Conservation (phyloP, 1,140 invertebrate species). For the Drosophila eugracilis region DNA sequence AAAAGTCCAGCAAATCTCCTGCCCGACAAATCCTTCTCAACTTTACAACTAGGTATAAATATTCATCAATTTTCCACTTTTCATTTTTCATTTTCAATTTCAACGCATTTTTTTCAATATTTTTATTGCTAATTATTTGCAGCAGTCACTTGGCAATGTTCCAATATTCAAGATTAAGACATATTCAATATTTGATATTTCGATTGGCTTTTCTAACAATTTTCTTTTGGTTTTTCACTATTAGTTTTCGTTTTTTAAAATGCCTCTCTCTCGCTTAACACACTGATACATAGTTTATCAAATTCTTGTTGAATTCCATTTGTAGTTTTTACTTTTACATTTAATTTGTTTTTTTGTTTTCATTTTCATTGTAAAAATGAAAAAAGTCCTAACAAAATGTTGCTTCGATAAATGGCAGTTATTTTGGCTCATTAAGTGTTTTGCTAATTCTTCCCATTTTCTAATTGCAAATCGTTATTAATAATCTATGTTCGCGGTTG, state of each 20-base stretch:
- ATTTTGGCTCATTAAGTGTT: conserved; percentile 72
- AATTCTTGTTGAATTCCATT: conserved; percentile 64
- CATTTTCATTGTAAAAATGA: conserved; percentile 68
- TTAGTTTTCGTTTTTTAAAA: conserved; percentile 66
- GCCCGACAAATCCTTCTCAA: conserved; percentile 20
- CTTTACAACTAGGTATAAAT: conserved; percentile 48
- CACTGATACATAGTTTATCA: conserved; percentile 68
- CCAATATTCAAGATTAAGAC: conserved; percentile 42
- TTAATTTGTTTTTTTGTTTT: conserved; percentile 55
- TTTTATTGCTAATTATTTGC: conserved; percentile 51
- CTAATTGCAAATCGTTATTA: conserved; percentile 29
- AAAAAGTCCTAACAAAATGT: conserved; percentile 71
- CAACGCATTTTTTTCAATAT: conserved; percentile 17
- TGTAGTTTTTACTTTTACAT: conserved; percentile 35
- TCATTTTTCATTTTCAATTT: too few relatives aligned
- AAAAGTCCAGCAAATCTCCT: conserved; percentile 19
- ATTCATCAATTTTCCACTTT: too few relatives aligned
- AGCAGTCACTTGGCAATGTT: conserved; percentile 76
- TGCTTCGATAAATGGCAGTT: conserved; percentile 78
- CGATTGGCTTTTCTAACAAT: conserved; percentile 47
- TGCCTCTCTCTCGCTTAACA: conserved; percentile 57
- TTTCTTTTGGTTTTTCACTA: conserved; percentile 21
- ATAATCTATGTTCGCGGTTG: conserved; percentile 30
- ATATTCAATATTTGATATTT: conserved; percentile 52
- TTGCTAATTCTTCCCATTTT: conserved; percentile 42